A percentile compares a stretch with the other conserved stretches of the same genome.
These are phyloP conservation scores for Coccyzus lansbergi DNA, from an alignment of 2,797 vertebrate species.

Conservation along the genomic window DNA sequence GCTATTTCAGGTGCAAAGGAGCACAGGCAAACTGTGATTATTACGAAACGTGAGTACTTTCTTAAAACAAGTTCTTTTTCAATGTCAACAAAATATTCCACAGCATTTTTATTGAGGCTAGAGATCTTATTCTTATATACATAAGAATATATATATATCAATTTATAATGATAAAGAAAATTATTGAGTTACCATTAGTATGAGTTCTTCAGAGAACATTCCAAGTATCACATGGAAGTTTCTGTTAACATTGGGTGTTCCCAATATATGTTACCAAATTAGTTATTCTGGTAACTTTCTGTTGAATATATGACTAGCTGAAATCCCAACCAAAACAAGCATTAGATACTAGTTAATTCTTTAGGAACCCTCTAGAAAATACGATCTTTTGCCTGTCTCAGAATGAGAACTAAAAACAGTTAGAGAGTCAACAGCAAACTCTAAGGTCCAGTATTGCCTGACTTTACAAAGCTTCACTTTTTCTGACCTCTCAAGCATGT, in stretches of 20 bases:
- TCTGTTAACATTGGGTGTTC: not conserved
- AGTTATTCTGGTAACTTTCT: not conserved
- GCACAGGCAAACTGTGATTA: not conserved
- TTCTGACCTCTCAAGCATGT: not conserved
- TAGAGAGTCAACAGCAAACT: not conserved
- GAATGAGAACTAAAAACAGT: not conserved
- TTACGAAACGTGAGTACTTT: not conserved
- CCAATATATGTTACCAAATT: not conserved
- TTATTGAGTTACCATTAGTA: not conserved
- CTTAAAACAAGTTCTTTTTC: not conserved
- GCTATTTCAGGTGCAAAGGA: not conserved
- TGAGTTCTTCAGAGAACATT: not conserved
- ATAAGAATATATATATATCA: too few species aligned
- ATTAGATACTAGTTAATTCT: not conserved
- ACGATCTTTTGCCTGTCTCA: not conserved
- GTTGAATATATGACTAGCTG: not conserved
- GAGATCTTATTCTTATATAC: not conserved
- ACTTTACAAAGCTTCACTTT: not conserved
- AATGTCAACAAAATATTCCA: not conserved
- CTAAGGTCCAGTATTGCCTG: not conserved
- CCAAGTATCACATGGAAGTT: not conserved
- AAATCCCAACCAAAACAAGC: not conserved
- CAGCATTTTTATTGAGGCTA: not conserved
- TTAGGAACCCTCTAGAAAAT: not conserved
- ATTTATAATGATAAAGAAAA: not conserved